These are phyloP conservation scores for Monodelphis domestica DNA, from an alignment of 2,797 vertebrate genomes.

Conservation along the genomic window DNA sequence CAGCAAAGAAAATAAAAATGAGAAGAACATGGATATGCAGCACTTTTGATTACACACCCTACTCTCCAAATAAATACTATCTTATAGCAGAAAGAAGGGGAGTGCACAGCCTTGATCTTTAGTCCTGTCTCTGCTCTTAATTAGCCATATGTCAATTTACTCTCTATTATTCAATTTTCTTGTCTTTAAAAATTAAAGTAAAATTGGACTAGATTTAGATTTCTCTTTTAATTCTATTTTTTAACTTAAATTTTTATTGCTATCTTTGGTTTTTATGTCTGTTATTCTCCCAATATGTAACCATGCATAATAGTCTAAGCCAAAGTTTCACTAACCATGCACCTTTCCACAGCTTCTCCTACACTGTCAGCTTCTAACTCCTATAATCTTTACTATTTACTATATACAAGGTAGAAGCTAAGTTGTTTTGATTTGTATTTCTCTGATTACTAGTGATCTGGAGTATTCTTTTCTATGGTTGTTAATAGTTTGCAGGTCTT, in stretches of 20 bases:
- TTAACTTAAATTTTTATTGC: not conserved
- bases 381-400: not conserved
- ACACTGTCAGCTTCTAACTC: not conserved
- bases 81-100: not conserved
- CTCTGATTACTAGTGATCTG: not conserved
- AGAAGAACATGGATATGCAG: not conserved
- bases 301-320: not conserved
- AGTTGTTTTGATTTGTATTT: not conserved
- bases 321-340: not conserved
- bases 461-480: not conserved
- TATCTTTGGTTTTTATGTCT: not conserved
- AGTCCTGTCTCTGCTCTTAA: not conserved
- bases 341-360: not conserved
- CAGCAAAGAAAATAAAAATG: constrained; percentile 8
- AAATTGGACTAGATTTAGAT: not conserved
- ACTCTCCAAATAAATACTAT: not conserved
- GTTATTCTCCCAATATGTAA: not conserved
- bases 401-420: not conserved
- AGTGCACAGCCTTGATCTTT: not conserved
- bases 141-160: not conserved
- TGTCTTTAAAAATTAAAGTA: not conserved
- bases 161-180: not conserved
- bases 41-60: not conserved
- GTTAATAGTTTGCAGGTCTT: not conserved
- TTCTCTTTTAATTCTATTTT: not conserved